These are phyloP conservation scores for Harpagoxenus sublaevis DNA, from an alignment of 2,888 invertebrate species.

Conservation along the genomic window DNA sequence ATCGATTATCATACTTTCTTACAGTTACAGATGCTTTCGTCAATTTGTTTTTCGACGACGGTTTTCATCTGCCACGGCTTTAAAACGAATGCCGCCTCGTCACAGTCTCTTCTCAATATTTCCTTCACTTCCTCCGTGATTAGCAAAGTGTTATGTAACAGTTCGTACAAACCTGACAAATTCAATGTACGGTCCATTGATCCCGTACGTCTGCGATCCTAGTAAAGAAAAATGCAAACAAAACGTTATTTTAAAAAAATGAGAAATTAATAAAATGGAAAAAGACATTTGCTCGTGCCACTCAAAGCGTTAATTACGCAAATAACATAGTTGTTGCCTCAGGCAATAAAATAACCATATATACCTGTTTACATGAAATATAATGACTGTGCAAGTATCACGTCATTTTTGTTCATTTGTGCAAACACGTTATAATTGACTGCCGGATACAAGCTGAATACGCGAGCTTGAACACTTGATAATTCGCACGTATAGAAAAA, in stretches of 20 bases:
- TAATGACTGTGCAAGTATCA: neutral
- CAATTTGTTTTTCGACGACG: conserved; percentile 69
- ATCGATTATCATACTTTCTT: conserved; percentile 75
- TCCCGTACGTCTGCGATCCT: conserved; percentile 41
- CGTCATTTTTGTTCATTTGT: conserved; percentile 12
- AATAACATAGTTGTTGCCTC: neutral
- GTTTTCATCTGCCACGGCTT: conserved; percentile 80
- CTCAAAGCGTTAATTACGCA: conserved; percentile 79
- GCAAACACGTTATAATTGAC: neutral
- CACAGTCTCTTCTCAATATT: conserved; percentile 78
- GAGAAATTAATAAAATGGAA: neutral
- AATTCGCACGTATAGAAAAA: conserved; percentile 12
- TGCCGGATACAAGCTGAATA: conserved; percentile 1
- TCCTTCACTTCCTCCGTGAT: conserved; percentile 78
- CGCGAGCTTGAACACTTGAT: neutral
- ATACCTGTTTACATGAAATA: neutral
- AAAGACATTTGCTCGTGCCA: conserved; percentile 48
- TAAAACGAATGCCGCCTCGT: conserved; percentile 81
- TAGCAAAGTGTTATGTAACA: conserved; percentile 70
- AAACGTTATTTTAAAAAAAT: conserved; percentile 44
- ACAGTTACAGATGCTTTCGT: conserved; percentile 78
- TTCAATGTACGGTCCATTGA: conserved; percentile 60
- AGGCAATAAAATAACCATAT: conserved; percentile 10
- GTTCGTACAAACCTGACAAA: conserved; percentile 72
- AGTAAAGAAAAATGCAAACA: conserved; percentile 50